Base-by-base conservation (phyloP, 2,888 invertebrate species). In the Dorcus hopei region DNA sequence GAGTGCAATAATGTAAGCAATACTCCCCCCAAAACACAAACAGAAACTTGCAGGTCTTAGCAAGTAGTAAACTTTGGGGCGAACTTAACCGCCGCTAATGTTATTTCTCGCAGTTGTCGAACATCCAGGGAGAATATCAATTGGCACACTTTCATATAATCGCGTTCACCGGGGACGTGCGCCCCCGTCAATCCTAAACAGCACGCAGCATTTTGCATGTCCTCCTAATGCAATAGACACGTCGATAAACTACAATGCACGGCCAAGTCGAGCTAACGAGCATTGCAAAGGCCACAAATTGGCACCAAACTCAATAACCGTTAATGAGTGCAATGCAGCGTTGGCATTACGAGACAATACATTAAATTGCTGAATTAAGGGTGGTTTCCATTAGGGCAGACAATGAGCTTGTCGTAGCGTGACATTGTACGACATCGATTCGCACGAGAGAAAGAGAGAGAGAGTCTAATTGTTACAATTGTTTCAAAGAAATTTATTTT, bases 291-390 rank as follows among this genome's bases (percentile, higher is more conserved):
- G 57, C 56, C 57, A 48, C 61, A 63, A 61, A 54, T 61, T 61
- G 56, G 53, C 52, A 53, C 51, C 57, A 60, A 64, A 64, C 59
- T 62, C 64, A 62, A 62, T 64, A 64, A 60, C 53, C 58, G 63
- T 54, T 63, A 61, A 61, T 57, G 58, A 62, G 58, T 58, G 60
- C 57, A 60, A 59, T 57, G 61, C 63, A 52, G 52, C 57, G 57
- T 57, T 52, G 52, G 52, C 57, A 47, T 57, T 57, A 48, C 57
- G 52, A 57, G 40, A 57, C 51, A 52, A 57, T 57, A 57, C 57
- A 52, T 57, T 52, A 52, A 52, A 57, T 51, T 57, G 57, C 51
- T 52, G 40, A 39, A 52, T 52, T 33, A 33, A 33, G 26, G 6
- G 26, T 4, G 26, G 26, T 33, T 33, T 33, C 26, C 26, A 33